A percentile compares a stretch with the other conserved stretches of the same genome.
Evolutionary conservation across 2,888 invertebrate species (phyloP).

Genomic region (Bellardia pandia): DNA sequence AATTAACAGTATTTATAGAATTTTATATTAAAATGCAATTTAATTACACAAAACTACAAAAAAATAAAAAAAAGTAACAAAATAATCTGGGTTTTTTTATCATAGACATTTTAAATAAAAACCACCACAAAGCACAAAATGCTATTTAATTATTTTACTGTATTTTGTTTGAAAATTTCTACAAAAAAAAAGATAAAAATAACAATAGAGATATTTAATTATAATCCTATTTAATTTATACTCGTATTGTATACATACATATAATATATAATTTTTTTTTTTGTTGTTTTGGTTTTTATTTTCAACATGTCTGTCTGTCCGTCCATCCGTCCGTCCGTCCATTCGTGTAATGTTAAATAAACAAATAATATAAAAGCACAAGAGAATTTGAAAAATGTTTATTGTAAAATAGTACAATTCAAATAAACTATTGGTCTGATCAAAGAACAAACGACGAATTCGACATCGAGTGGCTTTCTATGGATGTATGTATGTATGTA

Average conservation of each 20-base stretch:
- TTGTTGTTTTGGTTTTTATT: background rate
- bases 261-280: no score
- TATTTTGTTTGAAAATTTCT: background rate
- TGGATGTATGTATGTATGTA: no score
- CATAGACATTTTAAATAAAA: conserved; percentile 11
- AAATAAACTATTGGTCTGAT: conserved; percentile 67
- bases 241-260: conserved; percentile 16
- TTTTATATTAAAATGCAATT: conserved; percentile 36
- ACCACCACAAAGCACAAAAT: conserved; percentile 41
- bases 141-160: conserved; percentile 52
- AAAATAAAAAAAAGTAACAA: conserved; percentile 28
- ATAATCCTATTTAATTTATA: conserved; percentile 59
- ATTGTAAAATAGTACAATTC: conserved; percentile 59
- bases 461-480: background rate
- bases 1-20: conserved; percentile 27
- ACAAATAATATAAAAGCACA: conserved; percentile 23
- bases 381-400: conserved; percentile 63
- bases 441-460: conserved; percentile 48
- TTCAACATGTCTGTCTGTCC: background rate
- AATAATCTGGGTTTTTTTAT: conserved; percentile 25
- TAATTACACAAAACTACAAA: conserved; percentile 42
- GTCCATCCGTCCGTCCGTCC: background rate
- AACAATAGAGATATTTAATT: conserved; percentile 66
- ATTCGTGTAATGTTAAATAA: conserved; percentile 45
- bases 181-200: conserved; percentile 45